Conservation (phyloP, 1,140 invertebrate genomes). For the Drosophila prosaltans region DNA sequence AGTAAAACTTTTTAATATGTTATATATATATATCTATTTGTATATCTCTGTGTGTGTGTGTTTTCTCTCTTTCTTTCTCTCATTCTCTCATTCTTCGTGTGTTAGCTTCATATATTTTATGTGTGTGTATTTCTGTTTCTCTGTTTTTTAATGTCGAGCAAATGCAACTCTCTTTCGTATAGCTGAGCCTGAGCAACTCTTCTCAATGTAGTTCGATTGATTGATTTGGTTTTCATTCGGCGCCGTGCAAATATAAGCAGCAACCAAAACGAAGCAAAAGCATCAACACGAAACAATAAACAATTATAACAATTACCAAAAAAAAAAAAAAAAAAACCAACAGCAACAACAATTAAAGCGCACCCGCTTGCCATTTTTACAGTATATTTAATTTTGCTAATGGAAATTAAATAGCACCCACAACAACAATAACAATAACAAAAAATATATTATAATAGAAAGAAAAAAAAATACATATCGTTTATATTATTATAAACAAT, state of each 20-base stretch:
- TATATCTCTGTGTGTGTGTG: no score
- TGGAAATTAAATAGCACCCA: constrained; percentile 61
- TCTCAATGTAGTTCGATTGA: constrained; percentile 47
- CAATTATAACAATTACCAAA: not conserved
- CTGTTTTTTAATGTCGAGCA: constrained; percentile 17
- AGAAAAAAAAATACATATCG: constrained; percentile 1
- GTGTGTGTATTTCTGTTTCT: constrained; percentile 30
- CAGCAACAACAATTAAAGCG: constrained; percentile 31
- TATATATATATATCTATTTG: no score
- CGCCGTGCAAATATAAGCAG: constrained; percentile 51
- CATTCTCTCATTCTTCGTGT: not conserved
- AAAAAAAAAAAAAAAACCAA: constrained; percentile 23
- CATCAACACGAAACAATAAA: constrained; percentile 47
- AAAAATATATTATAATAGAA: not conserved
- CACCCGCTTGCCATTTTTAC: constrained; percentile 51
- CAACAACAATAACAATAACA: constrained; percentile 4
- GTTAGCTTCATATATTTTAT: constrained; percentile 16
- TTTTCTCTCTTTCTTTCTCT: not conserved
- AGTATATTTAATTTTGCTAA: constrained; percentile 73
- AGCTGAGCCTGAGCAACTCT: constrained; percentile 38
- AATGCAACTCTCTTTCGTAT: constrained; percentile 44
- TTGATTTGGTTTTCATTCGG: constrained; percentile 83
- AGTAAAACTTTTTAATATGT: no score
- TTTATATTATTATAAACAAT: not conserved
- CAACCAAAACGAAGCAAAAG: constrained; percentile 54